Conservation (phyloP, 2,113 vertebrate species). For the Indri indri region DNA sequence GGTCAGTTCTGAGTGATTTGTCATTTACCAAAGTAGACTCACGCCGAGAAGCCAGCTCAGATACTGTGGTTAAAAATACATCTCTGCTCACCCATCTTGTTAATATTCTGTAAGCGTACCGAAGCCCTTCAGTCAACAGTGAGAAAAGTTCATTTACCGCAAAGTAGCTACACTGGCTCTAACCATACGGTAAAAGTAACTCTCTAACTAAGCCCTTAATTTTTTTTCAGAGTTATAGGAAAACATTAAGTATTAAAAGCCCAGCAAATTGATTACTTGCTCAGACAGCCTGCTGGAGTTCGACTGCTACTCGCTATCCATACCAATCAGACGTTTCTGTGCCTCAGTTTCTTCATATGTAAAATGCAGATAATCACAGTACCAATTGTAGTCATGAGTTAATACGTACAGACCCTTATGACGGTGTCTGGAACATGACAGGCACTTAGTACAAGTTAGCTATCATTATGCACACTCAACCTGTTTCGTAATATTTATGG, state of each 20-base stretch:
- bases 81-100: neutral
- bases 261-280: neutral
- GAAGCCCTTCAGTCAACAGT: neutral
- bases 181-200: neutral
- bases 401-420: neutral
- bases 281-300: neutral
- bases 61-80: constrained; percentile 7
- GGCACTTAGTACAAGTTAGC: neutral
- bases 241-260: neutral
- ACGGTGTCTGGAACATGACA: neutral
- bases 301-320: neutral
- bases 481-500: neutral
- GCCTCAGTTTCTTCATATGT: neutral
- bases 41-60: neutral
- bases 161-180: neutral
- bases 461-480: neutral
- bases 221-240: neutral
- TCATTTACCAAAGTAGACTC: neutral
- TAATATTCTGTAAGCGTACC: neutral
- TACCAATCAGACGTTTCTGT: neutral
- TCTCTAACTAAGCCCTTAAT: neutral
- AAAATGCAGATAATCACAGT: neutral
- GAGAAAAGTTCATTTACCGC: neutral
- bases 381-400: neutral
- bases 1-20: neutral